Evolutionary conservation across 2,888 invertebrate genomes (phyloP).

Genomic region (Sceliomorpha sp.): DNA sequence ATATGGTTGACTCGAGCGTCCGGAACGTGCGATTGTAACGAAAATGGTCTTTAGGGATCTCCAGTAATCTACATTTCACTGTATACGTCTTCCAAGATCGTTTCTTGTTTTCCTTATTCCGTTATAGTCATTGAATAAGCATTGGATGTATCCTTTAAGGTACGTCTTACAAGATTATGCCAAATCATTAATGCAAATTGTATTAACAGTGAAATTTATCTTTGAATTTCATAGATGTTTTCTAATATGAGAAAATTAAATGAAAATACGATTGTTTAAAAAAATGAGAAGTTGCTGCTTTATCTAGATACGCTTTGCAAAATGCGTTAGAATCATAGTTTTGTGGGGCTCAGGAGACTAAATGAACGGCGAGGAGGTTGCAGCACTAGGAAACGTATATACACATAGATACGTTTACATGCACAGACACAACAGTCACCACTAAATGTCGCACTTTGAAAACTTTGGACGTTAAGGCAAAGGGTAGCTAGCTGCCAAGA

Average conservation of each 20-base stretch:
- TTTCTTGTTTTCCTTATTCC: too few species aligned
- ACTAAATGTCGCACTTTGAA: slow-evolving; percentile 79
- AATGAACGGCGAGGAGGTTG: slow-evolving; percentile 54
- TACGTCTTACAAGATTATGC: too few species aligned
- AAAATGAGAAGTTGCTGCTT: too few species aligned
- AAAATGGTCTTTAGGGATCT: slow-evolving; percentile 43
- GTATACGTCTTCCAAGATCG: slow-evolving; percentile 19
- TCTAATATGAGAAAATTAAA: too few species aligned
- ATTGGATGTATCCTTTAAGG: too few species aligned
- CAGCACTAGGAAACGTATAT: slow-evolving; percentile 56
- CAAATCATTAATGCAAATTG: too few species aligned
- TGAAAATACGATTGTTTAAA: too few species aligned
- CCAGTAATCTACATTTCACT: slow-evolving; percentile 30
- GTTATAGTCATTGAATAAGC: too few species aligned
- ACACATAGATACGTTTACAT: slow-evolving; percentile 46
- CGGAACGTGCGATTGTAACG: slow-evolving; percentile 53
- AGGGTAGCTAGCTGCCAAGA: slow-evolving; percentile 75
- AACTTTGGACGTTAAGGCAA: slow-evolving; percentile 80
- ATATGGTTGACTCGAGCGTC: slow-evolving; percentile 46
- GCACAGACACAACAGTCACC: slow-evolving; percentile 67
- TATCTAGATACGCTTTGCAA: slow-evolving; percentile 66
- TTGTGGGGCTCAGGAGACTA: slow-evolving; percentile 56
- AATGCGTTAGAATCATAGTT: slow-evolving; percentile 64
- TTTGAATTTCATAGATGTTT: too few species aligned
- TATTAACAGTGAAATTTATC: too few species aligned